Conservation (phyloP, 2,113 vertebrate genomes). For the Cyphomyrus discorhynchus region DNA sequence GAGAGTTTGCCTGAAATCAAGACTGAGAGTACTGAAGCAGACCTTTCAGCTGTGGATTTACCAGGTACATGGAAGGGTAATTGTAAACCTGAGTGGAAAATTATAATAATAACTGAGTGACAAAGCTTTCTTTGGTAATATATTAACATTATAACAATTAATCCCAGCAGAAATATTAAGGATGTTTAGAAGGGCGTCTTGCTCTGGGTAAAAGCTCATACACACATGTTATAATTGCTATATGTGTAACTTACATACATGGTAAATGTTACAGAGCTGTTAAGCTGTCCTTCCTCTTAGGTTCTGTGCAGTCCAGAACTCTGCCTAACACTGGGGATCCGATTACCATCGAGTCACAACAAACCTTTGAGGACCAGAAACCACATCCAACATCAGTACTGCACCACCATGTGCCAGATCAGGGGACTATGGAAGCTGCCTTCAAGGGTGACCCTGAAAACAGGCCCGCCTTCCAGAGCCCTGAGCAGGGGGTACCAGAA, state of each 20-base stretch:
- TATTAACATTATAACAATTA: no score
- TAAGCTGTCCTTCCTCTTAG: background rate
- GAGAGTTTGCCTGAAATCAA: conserved; percentile 42
- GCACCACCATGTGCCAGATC: background rate
- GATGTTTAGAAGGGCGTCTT: background rate
- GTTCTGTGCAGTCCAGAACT: background rate
- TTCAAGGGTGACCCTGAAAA: background rate
- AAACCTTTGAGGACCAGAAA: background rate
- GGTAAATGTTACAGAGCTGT: background rate
- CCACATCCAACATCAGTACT: background rate
- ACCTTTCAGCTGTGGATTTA: conserved; percentile 10
- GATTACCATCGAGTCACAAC: background rate
- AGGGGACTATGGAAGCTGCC: background rate
- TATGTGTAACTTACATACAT: background rate
- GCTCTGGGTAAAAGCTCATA: background rate
- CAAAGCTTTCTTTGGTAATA: background rate
- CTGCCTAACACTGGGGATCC: background rate
- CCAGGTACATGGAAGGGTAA: background rate
- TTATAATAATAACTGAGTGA: background rate
- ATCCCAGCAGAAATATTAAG: background rate
- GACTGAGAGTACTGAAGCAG: conserved; percentile 40
- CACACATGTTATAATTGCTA: background rate
- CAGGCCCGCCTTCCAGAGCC: background rate
- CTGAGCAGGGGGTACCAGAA: background rate
- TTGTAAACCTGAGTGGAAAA: background rate